Base-by-base conservation (phyloP, 2,113 vertebrate genomes). In the Actinemys pallida region DNA sequence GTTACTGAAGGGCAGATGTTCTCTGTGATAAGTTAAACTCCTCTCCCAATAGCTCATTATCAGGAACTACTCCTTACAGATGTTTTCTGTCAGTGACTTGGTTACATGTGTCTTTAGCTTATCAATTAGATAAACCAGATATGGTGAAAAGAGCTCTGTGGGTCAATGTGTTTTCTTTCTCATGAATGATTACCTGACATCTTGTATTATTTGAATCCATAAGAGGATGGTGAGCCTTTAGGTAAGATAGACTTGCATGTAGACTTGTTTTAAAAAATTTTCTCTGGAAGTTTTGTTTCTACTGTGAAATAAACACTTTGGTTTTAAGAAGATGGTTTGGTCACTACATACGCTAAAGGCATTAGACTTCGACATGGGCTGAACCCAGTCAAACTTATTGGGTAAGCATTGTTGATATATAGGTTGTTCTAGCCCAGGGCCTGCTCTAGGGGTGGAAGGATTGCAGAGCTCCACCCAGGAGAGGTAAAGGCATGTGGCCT, bases 391-490 rank as follows among this genome's bases (percentile, higher is more conserved):
- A 82, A 81, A 90, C 50, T 10, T 10, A 0, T 12, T 88, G 5
- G 72, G 8, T 49, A 89, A 79, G 10, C 9, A 83, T 87, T 27
- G 9, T 8, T 81, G 27, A 50, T 84, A n/a, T 10, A 29, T 50
- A 13, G 81, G 3, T 1, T 75, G 24, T 72, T 83, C 49, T 10
- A 91, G 35, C 10, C 84, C 0, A 0, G 42, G 16, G 24, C 27
- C 65, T 57, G 0, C 0, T 50, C 39, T 82, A 0, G 0, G 4
- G 56, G 69, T 47, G 59, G 8, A 27, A 83, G 29, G 83, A 81
- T 17, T 72, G 52, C 75, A 52, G 87, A 88, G 57, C 81, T 92
- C 39, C 91, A 2, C 16, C 56, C 24, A 17, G 17, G 10, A 19
- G 95, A 85, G 39, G 57, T 62, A 84, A 39, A 81, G 89, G 10